Base-by-base conservation (phyloP, 2,113 vertebrate species). In the Stictonetta naevosa region DNA sequence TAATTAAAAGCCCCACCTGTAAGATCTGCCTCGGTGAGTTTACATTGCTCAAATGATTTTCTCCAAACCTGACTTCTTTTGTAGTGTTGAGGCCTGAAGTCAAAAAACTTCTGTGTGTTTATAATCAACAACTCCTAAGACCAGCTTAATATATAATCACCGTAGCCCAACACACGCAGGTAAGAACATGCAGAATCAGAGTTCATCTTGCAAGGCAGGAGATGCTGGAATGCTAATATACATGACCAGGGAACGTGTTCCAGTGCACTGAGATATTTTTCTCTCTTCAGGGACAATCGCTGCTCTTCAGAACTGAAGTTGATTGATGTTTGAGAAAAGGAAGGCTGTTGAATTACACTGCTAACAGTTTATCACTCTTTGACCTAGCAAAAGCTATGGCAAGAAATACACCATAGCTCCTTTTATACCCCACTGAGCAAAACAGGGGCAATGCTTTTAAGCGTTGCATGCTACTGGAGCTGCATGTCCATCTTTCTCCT, bases 1-100 rank as follows among this genome's bases (percentile, higher is more conserved):
- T 64, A 93, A 83, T 83, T 94, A 94, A 78, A 83, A 96, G 76
- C 86, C 93, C 90, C 92, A 90, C 90, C 93, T 95, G 56, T 81
- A 90, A 94, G 72, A 84, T 48, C 72, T 84, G 88, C 88, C 77
- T 64, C n/a, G 14, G 64, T 86, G 69, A 77, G 52, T 72, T 83
- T 74, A 86, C 60, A 60, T 83, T 40, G 31, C 92, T 94, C 56
- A 88, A 72, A 78, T 17, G 2, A 68, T 68, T 93, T 93, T 83
- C 90, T 92, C 77, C 56, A 86, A 96, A 95, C 76, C 64, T 36
- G 48, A 72, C 23, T 79, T 81, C 80, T 93, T 92, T 86, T 93
- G 88, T 84, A 93, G 86, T 83, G 38, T 50, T 13, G 23, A 92
- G 86, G 73, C 73, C 72, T 92, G 69, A 90, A 96, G 88, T 88